phyloP scores from a whole-genome alignment of 2,888 invertebrate species.

The Trimorus sp. region DNA sequence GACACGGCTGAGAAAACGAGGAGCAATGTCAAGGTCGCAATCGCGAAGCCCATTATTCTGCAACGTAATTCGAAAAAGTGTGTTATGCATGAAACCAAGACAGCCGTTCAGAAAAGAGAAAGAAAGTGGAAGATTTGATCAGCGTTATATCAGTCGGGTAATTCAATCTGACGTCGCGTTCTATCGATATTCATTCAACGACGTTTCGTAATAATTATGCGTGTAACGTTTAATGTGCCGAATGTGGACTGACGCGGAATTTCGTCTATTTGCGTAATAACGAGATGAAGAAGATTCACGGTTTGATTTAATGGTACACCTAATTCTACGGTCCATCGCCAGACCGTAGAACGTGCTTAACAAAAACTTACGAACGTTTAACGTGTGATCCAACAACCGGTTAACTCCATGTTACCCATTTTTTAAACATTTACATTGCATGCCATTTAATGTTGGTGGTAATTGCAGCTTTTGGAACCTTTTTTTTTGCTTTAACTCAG shows the following conservation, averaged over 20 bases:
- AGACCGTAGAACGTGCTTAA: slow-evolving; percentile 54
- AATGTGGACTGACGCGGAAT: background rate
- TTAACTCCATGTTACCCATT: slow-evolving; percentile 6
- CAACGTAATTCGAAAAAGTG: slow-evolving; percentile 52
- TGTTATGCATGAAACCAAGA: slow-evolving; percentile 34
- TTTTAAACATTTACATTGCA: too few relatives aligned
- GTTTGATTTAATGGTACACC: slow-evolving; percentile 43
- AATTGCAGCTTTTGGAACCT: slow-evolving; percentile 8
- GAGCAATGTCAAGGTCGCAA: slow-evolving; percentile 58
- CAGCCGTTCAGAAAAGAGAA: slow-evolving; percentile 28
- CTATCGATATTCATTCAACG: too few relatives aligned
- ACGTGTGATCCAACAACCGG: slow-evolving; percentile 35
- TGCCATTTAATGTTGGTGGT: background rate
- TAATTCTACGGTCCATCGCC: slow-evolving; percentile 53
- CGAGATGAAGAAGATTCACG: slow-evolving; percentile 11
- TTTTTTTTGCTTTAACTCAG: background rate
- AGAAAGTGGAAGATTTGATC: slow-evolving; percentile 29
- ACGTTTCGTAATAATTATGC: too few relatives aligned
- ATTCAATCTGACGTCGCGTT: too few relatives aligned
- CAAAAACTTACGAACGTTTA: slow-evolving; percentile 56
- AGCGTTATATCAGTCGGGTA: too few relatives aligned
- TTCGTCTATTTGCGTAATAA: background rate
- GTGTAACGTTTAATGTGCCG: too few relatives aligned
- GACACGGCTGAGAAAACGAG: slow-evolving; percentile 48
- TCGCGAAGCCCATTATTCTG: slow-evolving; percentile 62